phyloP scores from a whole-genome alignment of 2,888 invertebrate genomes.

The Sycophila texana region DNA sequence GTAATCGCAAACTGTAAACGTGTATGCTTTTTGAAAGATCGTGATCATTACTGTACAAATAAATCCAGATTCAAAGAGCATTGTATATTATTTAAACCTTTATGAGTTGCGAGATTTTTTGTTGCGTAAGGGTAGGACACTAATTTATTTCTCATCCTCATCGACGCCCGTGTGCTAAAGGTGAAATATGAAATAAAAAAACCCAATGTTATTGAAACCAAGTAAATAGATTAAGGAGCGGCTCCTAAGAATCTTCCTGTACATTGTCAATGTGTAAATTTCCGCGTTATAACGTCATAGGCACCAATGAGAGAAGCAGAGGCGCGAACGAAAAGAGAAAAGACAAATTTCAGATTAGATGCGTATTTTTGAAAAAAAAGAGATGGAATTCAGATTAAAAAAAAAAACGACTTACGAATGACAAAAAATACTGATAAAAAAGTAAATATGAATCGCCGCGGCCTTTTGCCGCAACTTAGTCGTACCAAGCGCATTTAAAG shows the following conservation, averaged over 20 bases:
- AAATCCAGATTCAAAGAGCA: slow-evolving; percentile 48
- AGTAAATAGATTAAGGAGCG: slow-evolving; percentile 50
- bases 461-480: slow-evolving; percentile 68
- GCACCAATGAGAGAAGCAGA: slow-evolving; percentile 49
- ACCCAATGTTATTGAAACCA: slow-evolving; percentile 4
- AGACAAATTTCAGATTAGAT: slow-evolving; percentile 62
- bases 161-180: slow-evolving; percentile 49
- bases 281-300: slow-evolving; percentile 61
- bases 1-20: slow-evolving; percentile 50
- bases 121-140: slow-evolving; percentile 48
- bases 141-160: slow-evolving; percentile 53
- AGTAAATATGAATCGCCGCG: slow-evolving; percentile 63
- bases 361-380: slow-evolving; percentile 70
- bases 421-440: slow-evolving; percentile 49
- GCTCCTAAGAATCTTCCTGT: slow-evolving; percentile 60
- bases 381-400: slow-evolving; percentile 39
- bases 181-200: slow-evolving; percentile 36
- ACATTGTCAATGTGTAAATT: slow-evolving; percentile 66
- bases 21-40: slow-evolving; percentile 51
- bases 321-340: slow-evolving; percentile 32
- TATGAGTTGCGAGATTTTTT: slow-evolving; percentile 49
- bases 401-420: slow-evolving; percentile 52
- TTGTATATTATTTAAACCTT: slow-evolving; percentile 57
- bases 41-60: slow-evolving; percentile 56
- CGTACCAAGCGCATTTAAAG: slow-evolving; percentile 75